phyloP scores from a whole-genome alignment of 1,140 invertebrate species.

The Hycleus phaleratus region DNA sequence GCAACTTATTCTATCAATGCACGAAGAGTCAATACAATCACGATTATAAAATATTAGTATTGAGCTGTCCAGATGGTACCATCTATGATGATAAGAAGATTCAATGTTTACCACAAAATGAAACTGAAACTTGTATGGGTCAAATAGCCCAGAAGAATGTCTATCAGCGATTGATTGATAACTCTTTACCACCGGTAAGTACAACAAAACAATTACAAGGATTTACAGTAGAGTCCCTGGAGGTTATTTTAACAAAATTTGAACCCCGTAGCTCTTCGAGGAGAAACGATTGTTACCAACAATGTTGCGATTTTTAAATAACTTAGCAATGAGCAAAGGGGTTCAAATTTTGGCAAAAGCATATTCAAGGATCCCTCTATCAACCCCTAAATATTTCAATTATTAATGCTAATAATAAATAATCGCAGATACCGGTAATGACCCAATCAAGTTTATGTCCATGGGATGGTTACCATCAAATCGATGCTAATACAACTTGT shows the following conservation, averaged over 20 bases:
- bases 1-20: slow-evolving; percentile 79
- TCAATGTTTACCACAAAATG: slow-evolving; percentile 57
- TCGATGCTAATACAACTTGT: slow-evolving; percentile 52
- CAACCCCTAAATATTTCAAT: no score
- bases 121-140: slow-evolving; percentile 51
- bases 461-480: slow-evolving; percentile 57
- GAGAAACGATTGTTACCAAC: no score
- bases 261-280: not conserved
- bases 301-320: no score
- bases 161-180: slow-evolving; percentile 45
- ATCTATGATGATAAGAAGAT: slow-evolving; percentile 65
- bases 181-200: slow-evolving; percentile 53
- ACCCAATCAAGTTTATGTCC: slow-evolving; percentile 54
- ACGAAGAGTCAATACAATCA: slow-evolving; percentile 51
- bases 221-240: not conserved
- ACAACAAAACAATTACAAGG: slow-evolving; percentile 15
- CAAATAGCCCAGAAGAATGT: slow-evolving; percentile 46
- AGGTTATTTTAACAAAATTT: not conserved
- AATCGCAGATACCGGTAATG: slow-evolving; percentile 53
- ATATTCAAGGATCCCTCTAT: no score
- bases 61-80: slow-evolving; percentile 67
- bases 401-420: not conserved
- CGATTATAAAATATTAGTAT: slow-evolving; percentile 62
- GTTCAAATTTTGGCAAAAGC: no score
- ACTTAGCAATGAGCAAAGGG: no score